A percentile compares a stretch with the other conserved stretches of the same genome.
These are phyloP conservation scores for Clupea harengus DNA, from an alignment of 2,113 vertebrate genomes.

Conservation along the genomic window DNA sequence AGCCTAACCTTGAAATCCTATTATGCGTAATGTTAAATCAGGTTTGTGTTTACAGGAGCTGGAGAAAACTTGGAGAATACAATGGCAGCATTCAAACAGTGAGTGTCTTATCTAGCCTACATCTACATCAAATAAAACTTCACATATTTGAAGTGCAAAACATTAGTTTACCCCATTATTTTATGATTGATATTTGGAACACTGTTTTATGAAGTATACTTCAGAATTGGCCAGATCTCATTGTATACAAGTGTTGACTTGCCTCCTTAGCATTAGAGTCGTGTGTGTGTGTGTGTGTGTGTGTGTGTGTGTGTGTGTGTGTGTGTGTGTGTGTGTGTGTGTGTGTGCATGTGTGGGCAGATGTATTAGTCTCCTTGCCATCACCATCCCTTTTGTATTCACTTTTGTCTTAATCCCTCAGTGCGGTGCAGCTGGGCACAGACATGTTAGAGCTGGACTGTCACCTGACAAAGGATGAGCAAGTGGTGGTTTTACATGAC, in stretches of 20 bases:
- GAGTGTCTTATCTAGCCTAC: constrained; percentile 64
- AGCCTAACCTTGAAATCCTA: neutral
- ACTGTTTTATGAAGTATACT: neutral
- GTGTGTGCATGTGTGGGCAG: neutral
- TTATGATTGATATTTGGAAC: neutral
- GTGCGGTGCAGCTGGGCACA: constrained; percentile 88
- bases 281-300: neutral
- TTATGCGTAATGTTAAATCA: neutral
- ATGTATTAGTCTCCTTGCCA: too few species aligned
- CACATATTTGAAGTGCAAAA: neutral
- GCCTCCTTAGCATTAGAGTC: neutral
- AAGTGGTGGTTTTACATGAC: constrained; percentile 95
- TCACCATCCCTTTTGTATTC: too few species aligned
- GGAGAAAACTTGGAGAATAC: constrained; percentile 98
- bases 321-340: too few species aligned
- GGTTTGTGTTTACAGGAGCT: constrained; percentile 77
- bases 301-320: too few species aligned
- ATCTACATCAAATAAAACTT: neutral
- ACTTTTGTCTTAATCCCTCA: constrained; percentile 47
- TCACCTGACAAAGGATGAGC: constrained; percentile 91
- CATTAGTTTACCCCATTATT: neutral
- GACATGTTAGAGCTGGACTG: constrained; percentile 98
- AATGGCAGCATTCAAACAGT: constrained; percentile 96
- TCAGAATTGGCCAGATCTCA: neutral
- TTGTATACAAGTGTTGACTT: neutral